phyloP scores from a whole-genome alignment of 1,140 invertebrate species.

The Asobara japonica region DNA sequence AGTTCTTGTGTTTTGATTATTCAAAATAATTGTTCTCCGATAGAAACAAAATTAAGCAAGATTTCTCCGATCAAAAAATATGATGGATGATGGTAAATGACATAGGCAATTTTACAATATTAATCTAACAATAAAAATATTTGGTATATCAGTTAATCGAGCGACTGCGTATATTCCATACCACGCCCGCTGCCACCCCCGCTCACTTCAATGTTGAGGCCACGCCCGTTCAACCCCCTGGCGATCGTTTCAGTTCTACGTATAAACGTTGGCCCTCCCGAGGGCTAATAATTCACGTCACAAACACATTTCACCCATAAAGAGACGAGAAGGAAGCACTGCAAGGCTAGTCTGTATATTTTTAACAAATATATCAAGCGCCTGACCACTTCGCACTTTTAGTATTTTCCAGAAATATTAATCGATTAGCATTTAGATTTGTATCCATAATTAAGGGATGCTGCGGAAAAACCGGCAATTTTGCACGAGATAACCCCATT shows the following conservation, averaged over 20 bases:
- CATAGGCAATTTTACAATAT: not conserved
- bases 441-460: too few species aligned
- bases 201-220: conserved; percentile 38
- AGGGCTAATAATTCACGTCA: conserved; percentile 67
- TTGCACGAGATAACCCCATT: too few species aligned
- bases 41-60: too few species aligned
- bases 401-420: not conserved
- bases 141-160: not conserved
- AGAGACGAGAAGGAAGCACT: conserved; percentile 56
- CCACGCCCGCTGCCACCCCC: conserved; percentile 53
- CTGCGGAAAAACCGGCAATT: too few species aligned
- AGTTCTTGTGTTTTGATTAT: not conserved
- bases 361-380: conserved; percentile 28
- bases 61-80: too few species aligned
- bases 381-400: not conserved
- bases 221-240: conserved; percentile 51
- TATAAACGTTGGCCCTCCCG: conserved; percentile 29
- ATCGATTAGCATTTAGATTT: too few species aligned
- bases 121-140: conserved; percentile 2
- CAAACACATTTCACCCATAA: conserved; percentile 60
- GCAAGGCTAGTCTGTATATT: conserved; percentile 31
- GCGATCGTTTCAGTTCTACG: conserved; percentile 18
- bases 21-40: not conserved
- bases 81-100: not conserved
- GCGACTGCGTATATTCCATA: conserved; percentile 27